Evolutionary conservation across 2,797 vertebrate genomes (phyloP).

Genomic region (Holocentrus rufus): DNA sequence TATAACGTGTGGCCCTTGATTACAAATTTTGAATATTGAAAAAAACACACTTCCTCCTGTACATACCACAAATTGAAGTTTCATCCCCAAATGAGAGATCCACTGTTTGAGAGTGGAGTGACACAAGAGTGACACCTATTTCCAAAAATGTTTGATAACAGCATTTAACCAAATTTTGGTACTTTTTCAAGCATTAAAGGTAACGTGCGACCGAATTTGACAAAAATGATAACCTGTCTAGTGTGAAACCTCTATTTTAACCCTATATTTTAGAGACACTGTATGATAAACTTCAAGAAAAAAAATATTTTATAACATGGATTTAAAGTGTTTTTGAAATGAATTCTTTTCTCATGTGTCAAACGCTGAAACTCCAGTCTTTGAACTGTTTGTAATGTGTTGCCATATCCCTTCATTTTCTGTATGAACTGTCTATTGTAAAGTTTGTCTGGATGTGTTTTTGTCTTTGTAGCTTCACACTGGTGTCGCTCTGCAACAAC

Average conservation of each 20-base stretch:
- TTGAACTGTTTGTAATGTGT: slow-evolving; percentile 62
- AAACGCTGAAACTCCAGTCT: slow-evolving; percentile 48
- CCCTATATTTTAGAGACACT: background rate
- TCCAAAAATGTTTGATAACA: slow-evolving; percentile 4
- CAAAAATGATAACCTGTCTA: background rate
- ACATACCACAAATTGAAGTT: slow-evolving; percentile 28
- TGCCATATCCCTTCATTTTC: slow-evolving; percentile 66
- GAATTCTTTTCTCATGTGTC: slow-evolving; percentile 53
- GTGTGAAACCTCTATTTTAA: slow-evolving; percentile 1
- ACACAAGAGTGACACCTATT: slow-evolving; percentile 8
- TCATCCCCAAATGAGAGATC: slow-evolving; percentile 19
- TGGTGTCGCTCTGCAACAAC: slow-evolving; percentile 64
- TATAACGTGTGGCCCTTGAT: slow-evolving; percentile 7
- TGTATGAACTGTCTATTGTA: slow-evolving; percentile 69
- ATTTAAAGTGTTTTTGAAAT: slow-evolving; percentile 9
- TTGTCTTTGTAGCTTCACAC: slow-evolving; percentile 65
- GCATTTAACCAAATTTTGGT: background rate
- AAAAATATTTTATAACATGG: background rate
- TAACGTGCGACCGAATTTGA: background rate
- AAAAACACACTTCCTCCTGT: slow-evolving; percentile 8
- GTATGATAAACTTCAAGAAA: background rate
- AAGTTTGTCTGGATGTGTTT: slow-evolving; percentile 67
- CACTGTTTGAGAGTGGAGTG: background rate
- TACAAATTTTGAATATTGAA: background rate
- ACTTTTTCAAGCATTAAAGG: background rate